Conservation (phyloP, 2,797 vertebrate species). For the Trematomus bernacchii region DNA sequence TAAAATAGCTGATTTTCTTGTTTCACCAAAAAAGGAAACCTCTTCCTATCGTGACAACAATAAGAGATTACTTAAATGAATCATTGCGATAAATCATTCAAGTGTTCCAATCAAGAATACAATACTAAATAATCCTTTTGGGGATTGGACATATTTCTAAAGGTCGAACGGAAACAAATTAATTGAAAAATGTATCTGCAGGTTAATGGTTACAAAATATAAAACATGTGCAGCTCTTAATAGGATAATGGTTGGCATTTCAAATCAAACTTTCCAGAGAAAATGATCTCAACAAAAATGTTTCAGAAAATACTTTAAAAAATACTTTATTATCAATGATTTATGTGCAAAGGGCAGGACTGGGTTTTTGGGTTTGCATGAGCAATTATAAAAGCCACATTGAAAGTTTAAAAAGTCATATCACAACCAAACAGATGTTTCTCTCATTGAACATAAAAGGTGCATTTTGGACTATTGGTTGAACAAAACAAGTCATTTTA, state of each 20-base stretch:
- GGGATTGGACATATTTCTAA: not conserved
- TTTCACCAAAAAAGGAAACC: conserved; percentile 29
- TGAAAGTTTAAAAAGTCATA: no score
- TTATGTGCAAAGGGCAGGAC: no score
- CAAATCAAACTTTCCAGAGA: no score
- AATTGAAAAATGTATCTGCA: not conserved
- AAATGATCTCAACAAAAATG: no score
- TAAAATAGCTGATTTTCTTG: conserved; percentile 38
- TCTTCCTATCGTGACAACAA: not conserved
- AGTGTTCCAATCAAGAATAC: not conserved
- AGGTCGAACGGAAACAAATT: not conserved
- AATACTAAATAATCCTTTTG: not conserved
- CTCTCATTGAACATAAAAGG: no score
- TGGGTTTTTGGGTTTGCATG: no score
- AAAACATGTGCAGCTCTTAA: not conserved
- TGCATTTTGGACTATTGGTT: not conserved
- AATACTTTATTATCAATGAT: no score
- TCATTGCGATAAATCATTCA: not conserved
- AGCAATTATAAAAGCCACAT: no score
- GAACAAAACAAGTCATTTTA: not conserved
- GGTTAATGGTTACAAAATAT: no score
- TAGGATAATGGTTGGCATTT: not conserved
- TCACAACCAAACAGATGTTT: no score
- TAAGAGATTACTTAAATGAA: not conserved
- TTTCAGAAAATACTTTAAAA: no score